Evolutionary conservation across 2,797 vertebrate genomes (phyloP), one percentile per base, ranked within the genome.

Genomic region (Poliocrania exsul): DNA sequence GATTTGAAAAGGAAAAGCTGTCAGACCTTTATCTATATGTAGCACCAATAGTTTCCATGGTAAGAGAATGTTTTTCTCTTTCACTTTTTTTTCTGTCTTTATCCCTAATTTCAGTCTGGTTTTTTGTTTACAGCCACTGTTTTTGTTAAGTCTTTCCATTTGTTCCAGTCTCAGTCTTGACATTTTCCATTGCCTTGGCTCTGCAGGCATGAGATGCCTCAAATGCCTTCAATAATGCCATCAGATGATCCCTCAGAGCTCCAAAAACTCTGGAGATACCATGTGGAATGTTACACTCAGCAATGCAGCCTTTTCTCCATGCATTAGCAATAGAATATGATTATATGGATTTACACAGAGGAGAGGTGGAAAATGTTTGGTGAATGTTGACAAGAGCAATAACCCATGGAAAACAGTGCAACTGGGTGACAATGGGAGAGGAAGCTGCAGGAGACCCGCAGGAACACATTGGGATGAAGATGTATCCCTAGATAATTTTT

Each of bases 1-100:
- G 57, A 87, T 91, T 92, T 91, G 35, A 66, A 86, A 91, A 78
- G 35, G 31, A 89, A 89, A 79, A 81, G 20, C 58, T 78, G 69
- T 72, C 75, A 91, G 54, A 82, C 33, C 5, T 86, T 93, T 92
- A 72, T 81, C 77, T 96, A n/a, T 80, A 58, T 23, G 69, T 58
- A 42, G 5, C 20, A 83, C 47, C 16, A 57, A 66, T 20, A 58
- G 58, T 81, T 95, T 92, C 44, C 65, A 85, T 61, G 46, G 71
- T 37, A 74, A 92, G 53, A 75, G 4, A 74, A 74, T 69, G 14
- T 16, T 74, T 82, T 87, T 31, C 28, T 62, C 26, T 83, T 88
- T 80, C 6, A 7, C 8, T 35, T 51, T 81, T 57, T 25, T 5
- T 25, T 37, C 49, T 44, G 4, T 53, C 70, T 37, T 69, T 61